Evolutionary conservation across 2,797 vertebrate species (phyloP).

Genomic region (Thaleichthys pacificus): DNA sequence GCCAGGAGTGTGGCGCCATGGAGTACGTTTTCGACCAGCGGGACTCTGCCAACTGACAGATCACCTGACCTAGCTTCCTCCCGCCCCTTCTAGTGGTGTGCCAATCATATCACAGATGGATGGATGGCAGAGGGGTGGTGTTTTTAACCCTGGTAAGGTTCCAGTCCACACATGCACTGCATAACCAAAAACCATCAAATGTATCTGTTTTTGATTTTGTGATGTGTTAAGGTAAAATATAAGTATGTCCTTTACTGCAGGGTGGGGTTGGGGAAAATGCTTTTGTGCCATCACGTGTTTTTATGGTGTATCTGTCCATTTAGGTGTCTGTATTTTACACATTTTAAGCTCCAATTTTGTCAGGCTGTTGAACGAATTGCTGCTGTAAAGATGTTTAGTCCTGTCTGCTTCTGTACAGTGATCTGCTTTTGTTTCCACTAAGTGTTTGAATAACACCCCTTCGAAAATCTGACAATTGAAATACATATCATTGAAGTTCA

Average conservation of each 20-base stretch:
- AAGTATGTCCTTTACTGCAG: conserved; percentile 75
- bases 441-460: conserved; percentile 74
- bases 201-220: conserved; percentile 70
- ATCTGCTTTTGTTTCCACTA: conserved; percentile 75
- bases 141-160: conserved; percentile 57
- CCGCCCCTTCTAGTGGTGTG: conserved; percentile 70
- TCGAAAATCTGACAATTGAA: conserved; percentile 69
- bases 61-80: conserved; percentile 58
- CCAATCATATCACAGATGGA: conserved; percentile 51
- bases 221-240: conserved; percentile 72
- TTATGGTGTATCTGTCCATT: conserved; percentile 73
- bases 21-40: conserved; percentile 85
- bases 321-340: conserved; percentile 78
- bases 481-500: conserved; percentile 78
- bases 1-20: conserved; percentile 72
- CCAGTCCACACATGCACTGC: conserved; percentile 68
- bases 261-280: conserved; percentile 59
- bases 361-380: conserved; percentile 75
- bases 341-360: conserved; percentile 74
- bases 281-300: conserved; percentile 71
- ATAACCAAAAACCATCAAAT: conserved; percentile 79
- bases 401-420: conserved; percentile 79
- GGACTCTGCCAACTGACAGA: conserved; percentile 83
- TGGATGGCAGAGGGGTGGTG: conserved; percentile 56
- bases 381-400: conserved; percentile 81